Evolutionary conservation across 2,888 invertebrate genomes (phyloP).

Genomic region (Folsomia manolachei): DNA sequence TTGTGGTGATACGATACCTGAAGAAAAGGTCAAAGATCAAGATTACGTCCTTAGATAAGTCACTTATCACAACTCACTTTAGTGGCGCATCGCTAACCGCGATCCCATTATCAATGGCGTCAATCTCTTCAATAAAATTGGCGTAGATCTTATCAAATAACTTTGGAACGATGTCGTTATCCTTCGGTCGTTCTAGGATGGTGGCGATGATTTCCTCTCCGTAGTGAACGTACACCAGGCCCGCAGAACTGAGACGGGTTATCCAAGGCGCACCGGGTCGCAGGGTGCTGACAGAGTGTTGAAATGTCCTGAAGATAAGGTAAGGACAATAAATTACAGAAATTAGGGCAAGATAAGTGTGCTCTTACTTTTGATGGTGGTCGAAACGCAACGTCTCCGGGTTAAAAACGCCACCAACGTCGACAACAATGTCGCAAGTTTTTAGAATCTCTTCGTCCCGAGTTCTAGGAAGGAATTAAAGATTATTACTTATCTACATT

Average conservation of each 20-base stretch:
- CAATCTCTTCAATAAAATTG: conserved; percentile 85
- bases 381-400: conserved; percentile 76
- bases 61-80: conserved; percentile 48
- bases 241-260: conserved; percentile 88
- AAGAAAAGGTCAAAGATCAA: not conserved
- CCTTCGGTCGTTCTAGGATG: conserved; percentile 56
- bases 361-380: conserved; percentile 77
- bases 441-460: conserved; percentile 63
- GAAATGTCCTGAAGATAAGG: conserved; percentile 59
- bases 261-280: conserved; percentile 58
- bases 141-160: conserved; percentile 76
- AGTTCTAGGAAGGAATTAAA: conserved; percentile 55
- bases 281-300: conserved; percentile 65
- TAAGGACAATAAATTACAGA: conserved; percentile 9
- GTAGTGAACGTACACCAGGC: conserved; percentile 84
- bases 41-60: not conserved
- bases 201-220: conserved; percentile 73
- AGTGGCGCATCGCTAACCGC: conserved; percentile 60
- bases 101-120: conserved; percentile 97
- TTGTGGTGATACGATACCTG: conserved; percentile 73
- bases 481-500: not conserved
- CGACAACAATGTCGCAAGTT: conserved; percentile 88
- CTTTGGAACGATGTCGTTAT: conserved; percentile 59
- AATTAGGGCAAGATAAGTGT: not conserved
- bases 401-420: conserved; percentile 86